phyloP scores from a whole-genome alignment of 2,113 vertebrate genomes.

The Gobio gobio region DNA sequence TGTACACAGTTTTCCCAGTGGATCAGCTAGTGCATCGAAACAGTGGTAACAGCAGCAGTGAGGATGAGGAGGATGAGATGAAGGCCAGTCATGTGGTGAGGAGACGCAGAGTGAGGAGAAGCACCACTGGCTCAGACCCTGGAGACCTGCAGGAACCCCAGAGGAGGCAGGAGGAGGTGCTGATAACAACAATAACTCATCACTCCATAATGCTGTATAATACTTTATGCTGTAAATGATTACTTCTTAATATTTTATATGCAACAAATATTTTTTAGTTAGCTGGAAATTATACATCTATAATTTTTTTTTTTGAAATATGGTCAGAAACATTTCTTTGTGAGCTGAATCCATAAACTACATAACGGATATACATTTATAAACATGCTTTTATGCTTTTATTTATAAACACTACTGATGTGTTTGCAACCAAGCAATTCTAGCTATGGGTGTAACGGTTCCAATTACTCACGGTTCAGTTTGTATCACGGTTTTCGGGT shows the following conservation, averaged over 20 bases:
- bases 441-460: too few relatives aligned
- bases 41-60: slow-evolving; percentile 79
- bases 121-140: slow-evolving; percentile 61
- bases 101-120: slow-evolving; percentile 84
- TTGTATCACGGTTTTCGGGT: too few relatives aligned
- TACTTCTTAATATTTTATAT: background rate
- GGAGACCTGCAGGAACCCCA: slow-evolving; percentile 76
- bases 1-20: slow-evolving; percentile 62
- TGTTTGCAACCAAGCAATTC: too few relatives aligned
- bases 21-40: slow-evolving; percentile 64
- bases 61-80: slow-evolving; percentile 73
- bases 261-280: background rate
- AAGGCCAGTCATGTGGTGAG: slow-evolving; percentile 69
- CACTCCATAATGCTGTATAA: background rate
- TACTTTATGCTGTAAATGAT: too few relatives aligned
- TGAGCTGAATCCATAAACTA: background rate
- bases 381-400: background rate
- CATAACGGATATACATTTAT: background rate
- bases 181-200: background rate
- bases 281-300: background rate
- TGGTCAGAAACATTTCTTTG: too few relatives aligned
- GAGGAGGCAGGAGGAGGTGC: slow-evolving; percentile 67
- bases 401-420: too few relatives aligned
- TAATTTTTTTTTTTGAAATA: background rate
- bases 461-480: too few relatives aligned